These are phyloP conservation scores for Raja brachyura DNA, from an alignment of 2,113 vertebrate genomes.

Conservation along the genomic window DNA sequence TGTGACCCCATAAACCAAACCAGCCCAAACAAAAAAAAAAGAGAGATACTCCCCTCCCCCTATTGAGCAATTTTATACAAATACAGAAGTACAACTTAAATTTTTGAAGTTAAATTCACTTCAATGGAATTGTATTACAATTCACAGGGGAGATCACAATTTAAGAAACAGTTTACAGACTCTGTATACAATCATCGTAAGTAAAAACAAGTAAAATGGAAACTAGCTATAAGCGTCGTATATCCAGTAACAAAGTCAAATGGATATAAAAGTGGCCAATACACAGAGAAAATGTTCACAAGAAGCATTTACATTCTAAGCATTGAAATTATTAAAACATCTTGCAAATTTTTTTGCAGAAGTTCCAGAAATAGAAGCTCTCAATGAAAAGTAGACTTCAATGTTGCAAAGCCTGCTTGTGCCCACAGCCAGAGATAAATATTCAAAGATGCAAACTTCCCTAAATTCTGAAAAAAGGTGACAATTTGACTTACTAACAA, in stretches of 20 bases:
- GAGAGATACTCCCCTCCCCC: background rate
- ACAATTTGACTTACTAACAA: background rate
- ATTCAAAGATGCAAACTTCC: background rate
- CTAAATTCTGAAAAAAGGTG: background rate
- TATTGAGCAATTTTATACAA: slow-evolving; percentile 27
- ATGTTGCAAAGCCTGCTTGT: slow-evolving; percentile 18
- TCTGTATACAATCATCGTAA: slow-evolving; percentile 14
- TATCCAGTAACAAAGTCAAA: background rate
- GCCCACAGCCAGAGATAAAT: background rate
- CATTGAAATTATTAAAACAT: background rate
- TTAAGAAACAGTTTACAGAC: slow-evolving; percentile 37
- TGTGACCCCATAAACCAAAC: background rate
- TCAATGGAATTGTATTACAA: background rate
- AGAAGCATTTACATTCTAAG: slow-evolving; percentile 29
- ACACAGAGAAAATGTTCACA: slow-evolving; percentile 22
- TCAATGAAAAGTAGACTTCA: background rate
- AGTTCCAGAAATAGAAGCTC: background rate
- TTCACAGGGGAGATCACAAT: slow-evolving; percentile 31
- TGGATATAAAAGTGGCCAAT: slow-evolving; percentile 17
- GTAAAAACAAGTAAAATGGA: slow-evolving; percentile 30
- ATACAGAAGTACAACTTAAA: slow-evolving; percentile 27
- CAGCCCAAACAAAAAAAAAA: background rate
- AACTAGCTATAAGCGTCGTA: background rate
- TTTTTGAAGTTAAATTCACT: slow-evolving; percentile 24
- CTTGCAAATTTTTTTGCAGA: slow-evolving; percentile 9